phyloP scores from a whole-genome alignment of 2,113 vertebrate species.

The Solea solea region DNA sequence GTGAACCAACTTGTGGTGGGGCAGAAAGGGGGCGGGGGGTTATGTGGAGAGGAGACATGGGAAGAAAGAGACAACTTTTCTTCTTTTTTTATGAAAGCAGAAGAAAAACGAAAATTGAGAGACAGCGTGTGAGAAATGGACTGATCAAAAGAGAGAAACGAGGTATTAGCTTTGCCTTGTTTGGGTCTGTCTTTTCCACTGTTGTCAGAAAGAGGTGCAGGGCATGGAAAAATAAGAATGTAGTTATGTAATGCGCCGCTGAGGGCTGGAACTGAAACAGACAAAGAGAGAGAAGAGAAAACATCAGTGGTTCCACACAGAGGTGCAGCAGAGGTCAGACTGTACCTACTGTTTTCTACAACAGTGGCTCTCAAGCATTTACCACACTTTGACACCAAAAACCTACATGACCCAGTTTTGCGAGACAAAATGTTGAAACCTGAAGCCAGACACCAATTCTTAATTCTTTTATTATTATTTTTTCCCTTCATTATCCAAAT shows the following conservation, averaged over 20 bases:
- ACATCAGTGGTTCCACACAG: slow-evolving; percentile 37
- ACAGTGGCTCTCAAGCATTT: slow-evolving; percentile 9
- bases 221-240: slow-evolving; percentile 58
- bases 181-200: slow-evolving; percentile 56
- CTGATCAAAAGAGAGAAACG: slow-evolving; percentile 40
- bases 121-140: slow-evolving; percentile 38
- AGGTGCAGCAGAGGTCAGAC: slow-evolving; percentile 54
- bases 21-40: slow-evolving; percentile 1
- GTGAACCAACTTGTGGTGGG: slow-evolving; percentile 32
- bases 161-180: slow-evolving; percentile 71
- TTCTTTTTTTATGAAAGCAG: slow-evolving; percentile 15
- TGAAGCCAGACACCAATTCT: slow-evolving; percentile 1
- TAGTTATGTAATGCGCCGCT: slow-evolving; percentile 62
- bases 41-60: not conserved
- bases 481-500: slow-evolving; percentile 13
- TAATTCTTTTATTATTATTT: too few species aligned
- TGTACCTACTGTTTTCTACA: slow-evolving; percentile 43
- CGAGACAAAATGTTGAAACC: slow-evolving; percentile 9
- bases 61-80: slow-evolving; percentile 19
- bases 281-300: slow-evolving; percentile 23
- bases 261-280: slow-evolving; percentile 47
- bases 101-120: slow-evolving; percentile 21
- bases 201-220: slow-evolving; percentile 45
- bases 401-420: slow-evolving; percentile 9
- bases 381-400: not conserved